phyloP scores from a whole-genome alignment of 2,797 vertebrate genomes.

The Trematomus bernacchii region DNA sequence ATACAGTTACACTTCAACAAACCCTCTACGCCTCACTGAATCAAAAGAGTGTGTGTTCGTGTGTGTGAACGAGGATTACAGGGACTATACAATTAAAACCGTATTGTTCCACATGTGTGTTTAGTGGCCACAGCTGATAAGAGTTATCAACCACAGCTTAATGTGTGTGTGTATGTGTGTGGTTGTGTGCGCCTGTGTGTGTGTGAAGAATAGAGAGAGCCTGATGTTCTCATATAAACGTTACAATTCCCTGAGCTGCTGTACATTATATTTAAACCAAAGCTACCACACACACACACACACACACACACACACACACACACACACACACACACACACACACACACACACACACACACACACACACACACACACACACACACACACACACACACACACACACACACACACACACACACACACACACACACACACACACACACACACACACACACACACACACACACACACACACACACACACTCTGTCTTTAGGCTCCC shows the following conservation, averaged over 20 bases:
- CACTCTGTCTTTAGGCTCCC: constrained; percentile 20
- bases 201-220: neutral
- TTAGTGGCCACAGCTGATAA: constrained; percentile 50
- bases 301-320: too few relatives aligned
- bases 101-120: constrained; percentile 16
- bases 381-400: constrained; percentile 4
- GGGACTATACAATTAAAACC: constrained; percentile 2
- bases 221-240: neutral
- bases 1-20: neutral
- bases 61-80: neutral
- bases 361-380: constrained; percentile 1
- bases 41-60: neutral
- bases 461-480: constrained; percentile 30
- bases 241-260: neutral
- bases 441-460: constrained; percentile 10
- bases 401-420: neutral
- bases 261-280: too few relatives aligned
- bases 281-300: too few relatives aligned
- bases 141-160: constrained; percentile 23
- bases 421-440: constrained; percentile 4
- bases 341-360: neutral
- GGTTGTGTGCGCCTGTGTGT: neutral
- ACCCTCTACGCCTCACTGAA: neutral
- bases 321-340: too few relatives aligned
- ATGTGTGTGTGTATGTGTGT: constrained; percentile 1